Percentiles rank a stretch among this genome's conserved stretches.
Evolutionary conservation across 2,113 vertebrate species (phyloP).

Genomic region (Chaetodon auriga): DNA sequence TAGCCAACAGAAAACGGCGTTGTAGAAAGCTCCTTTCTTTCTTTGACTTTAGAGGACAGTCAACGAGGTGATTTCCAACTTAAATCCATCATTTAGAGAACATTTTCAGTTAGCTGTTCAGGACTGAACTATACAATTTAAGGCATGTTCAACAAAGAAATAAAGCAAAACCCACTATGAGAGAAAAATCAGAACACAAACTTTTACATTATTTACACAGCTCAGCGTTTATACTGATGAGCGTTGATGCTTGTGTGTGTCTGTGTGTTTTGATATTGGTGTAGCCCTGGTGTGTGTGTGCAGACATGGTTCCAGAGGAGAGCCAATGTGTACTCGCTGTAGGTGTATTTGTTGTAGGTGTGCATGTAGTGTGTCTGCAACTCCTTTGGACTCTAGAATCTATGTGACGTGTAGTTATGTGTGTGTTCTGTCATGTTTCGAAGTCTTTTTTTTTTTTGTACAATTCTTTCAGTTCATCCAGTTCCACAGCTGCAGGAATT

Average conservation of each 20-base stretch:
- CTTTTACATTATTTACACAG: constrained; percentile 84
- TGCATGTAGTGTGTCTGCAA: constrained; percentile 73
- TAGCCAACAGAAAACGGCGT: constrained; percentile 39
- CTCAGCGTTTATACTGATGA: constrained; percentile 66
- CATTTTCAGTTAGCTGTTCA: constrained; percentile 67
- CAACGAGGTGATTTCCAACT: constrained; percentile 65
- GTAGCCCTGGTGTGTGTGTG: constrained; percentile 48
- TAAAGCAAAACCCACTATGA: constrained; percentile 71
- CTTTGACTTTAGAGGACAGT: constrained; percentile 45
- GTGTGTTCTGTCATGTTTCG: constrained; percentile 53
- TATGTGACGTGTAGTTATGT: constrained; percentile 54
- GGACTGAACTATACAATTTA: constrained; percentile 83
- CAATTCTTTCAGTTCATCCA: constrained; percentile 73
- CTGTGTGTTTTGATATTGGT: constrained; percentile 45
- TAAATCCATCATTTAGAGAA: constrained; percentile 49
- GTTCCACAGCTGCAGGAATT: constrained; percentile 50
- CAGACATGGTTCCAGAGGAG: constrained; percentile 58
- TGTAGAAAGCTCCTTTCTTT: constrained; percentile 26
- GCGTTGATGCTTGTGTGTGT: constrained; percentile 53
- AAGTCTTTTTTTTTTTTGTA: constrained; percentile 62
- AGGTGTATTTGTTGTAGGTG: constrained; percentile 26
- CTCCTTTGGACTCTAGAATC: constrained; percentile 56
- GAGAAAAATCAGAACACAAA: constrained; percentile 65
- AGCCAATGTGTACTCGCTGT: constrained; percentile 33
- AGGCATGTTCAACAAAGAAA: constrained; percentile 83